phyloP scores from a whole-genome alignment of 2,113 vertebrate species.

The Danio rerio region GRCz12tu NC_133191.1:47516501-47517000 shows the following conservation, averaged over 20 bases:
- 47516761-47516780: constrained; percentile 31
- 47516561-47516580: neutral
- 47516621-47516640: neutral
- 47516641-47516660: neutral
- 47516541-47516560: neutral
- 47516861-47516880: neutral
- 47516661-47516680: neutral
- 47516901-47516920: constrained; percentile 17
- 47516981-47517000: neutral
- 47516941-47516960: constrained; percentile 30
- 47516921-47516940: constrained; percentile 27
- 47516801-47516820: neutral
- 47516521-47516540: no score
- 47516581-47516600: neutral
- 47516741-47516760: constrained; percentile 43
- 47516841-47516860: constrained; percentile 19
- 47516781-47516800: constrained; percentile 38
- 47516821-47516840: neutral
- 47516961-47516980: constrained; percentile 8
- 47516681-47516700: neutral
- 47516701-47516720: neutral
- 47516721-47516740: constrained; percentile 46
- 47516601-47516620: neutral
- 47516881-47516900: constrained; percentile 31
- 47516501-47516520: no score